Evolutionary conservation across 2,888 invertebrate species (phyloP).

Genomic region (Eustalomyia histrio): DNA sequence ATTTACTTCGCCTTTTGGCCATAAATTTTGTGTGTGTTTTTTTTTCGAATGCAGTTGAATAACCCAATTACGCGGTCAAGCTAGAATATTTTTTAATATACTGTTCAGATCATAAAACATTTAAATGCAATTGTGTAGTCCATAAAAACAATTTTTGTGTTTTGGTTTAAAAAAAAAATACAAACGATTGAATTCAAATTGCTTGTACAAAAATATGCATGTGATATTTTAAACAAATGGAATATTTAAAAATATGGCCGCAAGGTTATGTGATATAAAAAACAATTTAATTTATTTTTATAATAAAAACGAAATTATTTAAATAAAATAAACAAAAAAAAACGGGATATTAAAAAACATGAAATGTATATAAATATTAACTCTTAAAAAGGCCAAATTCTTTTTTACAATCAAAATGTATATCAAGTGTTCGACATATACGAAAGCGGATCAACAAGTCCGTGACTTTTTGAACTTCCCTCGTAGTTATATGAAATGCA

Average conservation of each 20-base stretch:
- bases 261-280: not conserved
- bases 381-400: no score
- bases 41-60: not conserved
- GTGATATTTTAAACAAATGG: not conserved
- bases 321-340: no score
- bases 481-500: no score
- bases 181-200: not conserved
- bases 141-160: not conserved
- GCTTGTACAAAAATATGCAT: not conserved
- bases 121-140: not conserved
- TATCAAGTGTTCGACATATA: no score
- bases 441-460: no score
- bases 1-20: not conserved
- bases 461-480: no score
- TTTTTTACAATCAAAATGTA: no score
- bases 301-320: no score
- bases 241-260: not conserved
- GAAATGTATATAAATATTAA: no score
- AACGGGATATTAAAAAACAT: no score
- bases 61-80: not conserved
- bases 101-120: not conserved
- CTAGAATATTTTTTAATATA: not conserved
- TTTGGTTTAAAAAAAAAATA: not conserved
- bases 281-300: not conserved
- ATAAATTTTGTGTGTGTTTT: not conserved